Conservation (phyloP, 2,797 vertebrate species). For the Hyperoplus immaculatus region DNA sequence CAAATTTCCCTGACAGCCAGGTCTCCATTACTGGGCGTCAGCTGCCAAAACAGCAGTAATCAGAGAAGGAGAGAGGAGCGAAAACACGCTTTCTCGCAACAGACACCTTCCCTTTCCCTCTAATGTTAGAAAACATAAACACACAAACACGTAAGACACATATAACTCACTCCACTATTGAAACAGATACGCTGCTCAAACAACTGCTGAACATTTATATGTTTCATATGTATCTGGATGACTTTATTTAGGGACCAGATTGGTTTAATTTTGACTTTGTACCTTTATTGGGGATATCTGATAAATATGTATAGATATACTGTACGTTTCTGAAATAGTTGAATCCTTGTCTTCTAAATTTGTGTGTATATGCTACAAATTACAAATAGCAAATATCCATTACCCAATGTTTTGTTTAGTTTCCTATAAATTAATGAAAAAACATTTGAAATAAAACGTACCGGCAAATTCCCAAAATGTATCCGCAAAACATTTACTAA, state of each 20-base stretch:
- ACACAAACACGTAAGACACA: conserved; percentile 44
- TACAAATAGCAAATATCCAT: not conserved
- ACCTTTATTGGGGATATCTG: not conserved
- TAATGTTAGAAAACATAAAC: conserved; percentile 60
- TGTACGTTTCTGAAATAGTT: not conserved
- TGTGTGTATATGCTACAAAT: not conserved
- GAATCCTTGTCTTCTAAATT: not conserved
- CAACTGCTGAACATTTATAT: conserved; percentile 32
- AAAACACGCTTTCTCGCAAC: conserved; percentile 72
- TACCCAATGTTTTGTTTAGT: too few relatives aligned
- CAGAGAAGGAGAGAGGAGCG: conserved; percentile 75
- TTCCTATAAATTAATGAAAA: not conserved
- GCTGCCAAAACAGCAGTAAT: conserved; percentile 87
- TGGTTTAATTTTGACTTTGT: conserved; percentile 12
- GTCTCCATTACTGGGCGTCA: conserved; percentile 84
- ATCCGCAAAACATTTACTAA: not conserved
- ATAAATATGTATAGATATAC: too few relatives aligned
- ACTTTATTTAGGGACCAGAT: conserved; percentile 4
- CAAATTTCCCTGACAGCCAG: conserved; percentile 87
- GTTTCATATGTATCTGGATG: conserved; percentile 30
- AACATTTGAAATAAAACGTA: not conserved
- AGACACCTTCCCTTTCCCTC: conserved; percentile 61
- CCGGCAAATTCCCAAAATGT: conserved; percentile 13
- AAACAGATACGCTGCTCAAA: conserved; percentile 27
- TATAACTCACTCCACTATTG: conserved; percentile 17